phyloP scores from a whole-genome alignment of 2,888 invertebrate genomes.

The Palloptera scutellata region DNA sequence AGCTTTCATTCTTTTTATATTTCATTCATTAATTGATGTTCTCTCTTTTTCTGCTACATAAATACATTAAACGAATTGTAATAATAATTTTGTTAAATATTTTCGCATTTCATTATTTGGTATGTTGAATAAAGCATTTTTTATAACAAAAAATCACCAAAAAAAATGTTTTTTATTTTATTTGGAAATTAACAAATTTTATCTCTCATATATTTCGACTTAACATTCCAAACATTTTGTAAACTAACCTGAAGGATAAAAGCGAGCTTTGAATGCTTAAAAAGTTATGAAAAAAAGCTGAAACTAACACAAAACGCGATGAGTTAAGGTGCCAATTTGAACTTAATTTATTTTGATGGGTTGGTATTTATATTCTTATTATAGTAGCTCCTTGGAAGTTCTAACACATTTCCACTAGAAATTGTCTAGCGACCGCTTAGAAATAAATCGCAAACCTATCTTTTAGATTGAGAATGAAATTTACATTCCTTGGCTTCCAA shows the following conservation, averaged over 20 bases:
- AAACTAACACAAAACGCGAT: constrained; percentile 60
- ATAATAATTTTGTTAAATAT: background rate
- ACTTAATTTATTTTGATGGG: too few relatives aligned
- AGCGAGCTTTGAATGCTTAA: constrained; percentile 10
- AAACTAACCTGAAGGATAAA: constrained; percentile 23
- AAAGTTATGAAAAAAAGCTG: constrained; percentile 46
- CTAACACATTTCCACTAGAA: too few relatives aligned
- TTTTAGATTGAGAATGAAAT: too few relatives aligned
- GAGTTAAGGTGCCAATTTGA: constrained; percentile 38
- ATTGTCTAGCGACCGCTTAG: too few relatives aligned
- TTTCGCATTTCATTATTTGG: constrained; percentile 30
- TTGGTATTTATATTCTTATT: too few relatives aligned
- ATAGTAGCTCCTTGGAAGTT: too few relatives aligned
- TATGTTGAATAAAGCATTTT: constrained; percentile 39
- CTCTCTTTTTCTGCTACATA: background rate
- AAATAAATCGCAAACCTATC: too few relatives aligned
- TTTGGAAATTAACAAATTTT: constrained; percentile 13
- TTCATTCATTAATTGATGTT: constrained; percentile 10
- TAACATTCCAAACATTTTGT: constrained; percentile 13
- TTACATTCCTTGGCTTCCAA: too few relatives aligned
- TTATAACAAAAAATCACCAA: constrained; percentile 45
- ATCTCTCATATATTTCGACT: background rate
- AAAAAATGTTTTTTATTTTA: constrained; percentile 47
- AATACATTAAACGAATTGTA: too few relatives aligned
- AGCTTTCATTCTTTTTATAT: constrained; percentile 36